A percentile compares a stretch with the other conserved stretches of the same genome.
These are phyloP conservation scores for Aphidius colemani DNA, from an alignment of 2,888 invertebrate species.

Conservation along the genomic window DNA sequence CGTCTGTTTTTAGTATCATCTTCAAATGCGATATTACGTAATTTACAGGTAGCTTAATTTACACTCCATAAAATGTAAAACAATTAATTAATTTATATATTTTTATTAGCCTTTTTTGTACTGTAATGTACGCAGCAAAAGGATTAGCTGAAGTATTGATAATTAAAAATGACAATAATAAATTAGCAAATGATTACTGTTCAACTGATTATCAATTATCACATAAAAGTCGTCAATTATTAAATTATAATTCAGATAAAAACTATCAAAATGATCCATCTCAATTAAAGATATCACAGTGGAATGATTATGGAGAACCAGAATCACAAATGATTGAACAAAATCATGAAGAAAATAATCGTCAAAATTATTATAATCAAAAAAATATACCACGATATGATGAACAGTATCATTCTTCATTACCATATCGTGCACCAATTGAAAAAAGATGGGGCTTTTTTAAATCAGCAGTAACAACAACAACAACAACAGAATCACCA, in stretches of 20 bases:
- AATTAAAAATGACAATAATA: slow-evolving; percentile 13
- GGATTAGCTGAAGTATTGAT: slow-evolving; percentile 30
- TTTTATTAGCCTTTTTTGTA: slow-evolving; percentile 41
- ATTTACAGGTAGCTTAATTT: slow-evolving; percentile 34
- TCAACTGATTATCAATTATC: slow-evolving; percentile 2
- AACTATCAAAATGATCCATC: no score
- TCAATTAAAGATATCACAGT: no score
- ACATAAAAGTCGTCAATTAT: not conserved
- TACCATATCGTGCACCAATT: no score
- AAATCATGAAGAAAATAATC: no score
- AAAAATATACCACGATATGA: no score
- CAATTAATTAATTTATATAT: slow-evolving; percentile 18
- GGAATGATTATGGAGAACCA: no score
- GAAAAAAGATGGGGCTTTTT: no score
- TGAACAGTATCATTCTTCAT: no score
- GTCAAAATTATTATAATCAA: no score
- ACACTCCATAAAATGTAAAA: not conserved
- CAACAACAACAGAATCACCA: not conserved
- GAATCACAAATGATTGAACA: no score
- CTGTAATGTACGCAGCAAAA: slow-evolving; percentile 41
- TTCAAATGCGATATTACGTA: slow-evolving; percentile 46
- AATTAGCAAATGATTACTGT: slow-evolving; percentile 27
- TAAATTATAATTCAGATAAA: no score
- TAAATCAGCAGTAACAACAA: no score
- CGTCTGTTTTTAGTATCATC: slow-evolving; percentile 37